Evolutionary conservation across 2,888 invertebrate genomes (phyloP).

Genomic region (Lymantria monacha): DNA sequence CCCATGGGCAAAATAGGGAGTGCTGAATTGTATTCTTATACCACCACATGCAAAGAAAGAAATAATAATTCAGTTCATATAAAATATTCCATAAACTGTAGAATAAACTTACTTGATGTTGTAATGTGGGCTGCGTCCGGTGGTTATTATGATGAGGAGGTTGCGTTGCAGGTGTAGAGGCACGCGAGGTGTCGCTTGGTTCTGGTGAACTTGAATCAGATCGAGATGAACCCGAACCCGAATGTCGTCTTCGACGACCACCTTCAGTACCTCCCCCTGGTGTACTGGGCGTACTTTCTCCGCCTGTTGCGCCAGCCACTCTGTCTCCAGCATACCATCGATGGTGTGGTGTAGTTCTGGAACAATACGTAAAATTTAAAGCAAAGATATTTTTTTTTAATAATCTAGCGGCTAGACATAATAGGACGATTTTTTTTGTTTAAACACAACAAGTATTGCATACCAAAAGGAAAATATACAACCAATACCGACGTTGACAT

Average conservation of each 20-base stretch:
- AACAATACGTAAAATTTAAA: conserved; percentile 11
- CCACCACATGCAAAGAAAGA: too few species aligned
- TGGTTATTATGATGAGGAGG: conserved; percentile 52
- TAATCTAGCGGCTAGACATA: too few species aligned
- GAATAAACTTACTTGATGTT: conserved; percentile 50
- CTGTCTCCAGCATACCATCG: conserved; percentile 70
- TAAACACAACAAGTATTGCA: too few species aligned
- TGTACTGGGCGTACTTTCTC: conserved; percentile 63
- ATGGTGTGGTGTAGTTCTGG: conserved; percentile 63
- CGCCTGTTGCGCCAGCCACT: conserved; percentile 40
- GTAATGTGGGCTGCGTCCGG: conserved; percentile 50
- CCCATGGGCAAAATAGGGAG: too few species aligned
- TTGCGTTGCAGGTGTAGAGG: conserved; percentile 81
- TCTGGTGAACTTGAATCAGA: conserved; percentile 83
- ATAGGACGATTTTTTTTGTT: too few species aligned
- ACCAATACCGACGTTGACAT: too few species aligned
- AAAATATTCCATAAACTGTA: not conserved
- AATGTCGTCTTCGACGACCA: conserved; percentile 76
- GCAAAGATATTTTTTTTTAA: too few species aligned
- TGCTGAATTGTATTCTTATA: too few species aligned
- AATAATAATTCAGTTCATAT: too few species aligned
- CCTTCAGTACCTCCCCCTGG: conserved; percentile 70
- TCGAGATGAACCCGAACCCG: conserved; percentile 78
- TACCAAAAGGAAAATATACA: too few species aligned
- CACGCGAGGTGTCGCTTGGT: conserved; percentile 81